These are phyloP conservation scores for Heterocephalus glaber DNA, from an alignment of 2,113 vertebrate genomes.

Conservation along the genomic window DNA sequence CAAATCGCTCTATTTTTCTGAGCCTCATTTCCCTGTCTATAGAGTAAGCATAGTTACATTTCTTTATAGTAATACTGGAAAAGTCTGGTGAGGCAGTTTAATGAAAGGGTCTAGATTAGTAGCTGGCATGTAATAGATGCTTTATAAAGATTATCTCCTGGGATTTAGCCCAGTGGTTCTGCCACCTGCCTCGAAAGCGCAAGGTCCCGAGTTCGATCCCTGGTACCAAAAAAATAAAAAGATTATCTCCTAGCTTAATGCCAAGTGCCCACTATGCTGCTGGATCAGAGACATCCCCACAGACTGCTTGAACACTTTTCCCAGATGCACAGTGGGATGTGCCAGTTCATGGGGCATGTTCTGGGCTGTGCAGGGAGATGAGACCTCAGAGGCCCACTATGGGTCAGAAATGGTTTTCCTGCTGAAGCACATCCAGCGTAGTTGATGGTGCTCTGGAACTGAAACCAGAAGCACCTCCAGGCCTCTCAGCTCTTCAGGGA, in stretches of 20 bases:
- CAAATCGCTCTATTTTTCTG: neutral
- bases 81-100: neutral
- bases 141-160: neutral
- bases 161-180: too few species aligned
- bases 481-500: neutral
- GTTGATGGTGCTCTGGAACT: neutral
- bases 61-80: neutral
- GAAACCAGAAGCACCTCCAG: neutral
- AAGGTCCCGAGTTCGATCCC: too few species aligned
- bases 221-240: too few species aligned
- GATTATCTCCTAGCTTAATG: neutral
- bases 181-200: too few species aligned
- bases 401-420: neutral
- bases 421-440: neutral
- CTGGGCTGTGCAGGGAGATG: neutral
- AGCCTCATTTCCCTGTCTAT: neutral
- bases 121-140: neutral
- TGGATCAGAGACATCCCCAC: neutral
- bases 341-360: neutral
- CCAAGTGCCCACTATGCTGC: neutral
- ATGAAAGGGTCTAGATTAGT: neutral
- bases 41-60: neutral
- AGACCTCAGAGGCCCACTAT: neutral
- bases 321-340: neutral
- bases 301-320: neutral